Base-by-base conservation (phyloP, 2,113 vertebrate species). In the Daphoenositta chrysoptera region DNA sequence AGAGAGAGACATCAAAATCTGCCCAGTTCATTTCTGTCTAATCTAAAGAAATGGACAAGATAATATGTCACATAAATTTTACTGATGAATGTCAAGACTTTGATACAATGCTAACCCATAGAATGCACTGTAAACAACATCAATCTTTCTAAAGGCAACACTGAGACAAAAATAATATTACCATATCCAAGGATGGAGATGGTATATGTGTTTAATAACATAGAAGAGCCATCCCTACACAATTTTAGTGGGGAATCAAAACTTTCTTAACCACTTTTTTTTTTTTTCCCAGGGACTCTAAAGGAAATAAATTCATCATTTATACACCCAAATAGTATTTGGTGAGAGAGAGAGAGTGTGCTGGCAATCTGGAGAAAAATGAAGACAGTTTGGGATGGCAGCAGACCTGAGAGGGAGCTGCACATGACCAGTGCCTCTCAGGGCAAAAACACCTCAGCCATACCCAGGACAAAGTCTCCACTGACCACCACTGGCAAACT, bases 91-190 rank as follows among this genome's bases (percentile, higher is more conserved):
- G 39, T 89, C 89, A 93, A 65, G 57, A 82, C 45, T 77, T 56
- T 61, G 65, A 61, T 72, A 61, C 39, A 87, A 77, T 27, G 80
- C 23, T 93, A 89, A 76, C 31, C 20, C 75, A 69, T 44, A 89
- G 70, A 87, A 95, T 72, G 45, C 58, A 66, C 47, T 28, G 42
- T 80, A 96, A 96, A 95, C 84, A 96, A 48, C 27, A 96, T 88
- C 47, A 88, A 73, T 91, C 87, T 83, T 91, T 84, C 78, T 77
- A 91, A 95, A 93, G 30, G 35, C 35, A 93, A 80, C 12, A 15
- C 42, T 58, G 42, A 85, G 54, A 77, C 61, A 87, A 84, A 91
- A 95, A 77, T 48, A 72, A n/a, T 83, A 91, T 93, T 93, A 94
- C 65, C 71, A 91, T 85, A 91, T 77, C 63, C 63, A 85, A 80